Conservation (phyloP, 2,888 invertebrate species). For the Hyposoter dolosus region DNA sequence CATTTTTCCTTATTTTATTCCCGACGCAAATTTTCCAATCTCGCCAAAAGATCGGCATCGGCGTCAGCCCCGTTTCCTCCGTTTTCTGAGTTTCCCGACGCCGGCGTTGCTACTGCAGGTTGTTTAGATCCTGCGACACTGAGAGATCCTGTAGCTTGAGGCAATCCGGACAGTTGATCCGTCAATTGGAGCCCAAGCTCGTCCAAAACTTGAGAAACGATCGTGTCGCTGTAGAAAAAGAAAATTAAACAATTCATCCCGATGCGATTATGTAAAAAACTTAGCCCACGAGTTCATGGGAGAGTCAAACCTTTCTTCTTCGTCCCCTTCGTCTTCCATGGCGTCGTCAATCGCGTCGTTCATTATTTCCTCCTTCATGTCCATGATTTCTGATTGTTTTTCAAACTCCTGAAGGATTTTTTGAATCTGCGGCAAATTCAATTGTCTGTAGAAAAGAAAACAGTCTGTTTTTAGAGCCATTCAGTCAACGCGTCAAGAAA, state of each 20-base stretch:
- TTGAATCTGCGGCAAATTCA: slow-evolving; percentile 99
- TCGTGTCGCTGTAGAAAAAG: slow-evolving; percentile 91
- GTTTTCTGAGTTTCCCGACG: slow-evolving; percentile 84
- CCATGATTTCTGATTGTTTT: slow-evolving; percentile 99
- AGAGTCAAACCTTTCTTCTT: slow-evolving; percentile 94
- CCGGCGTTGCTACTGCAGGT: slow-evolving; percentile 87
- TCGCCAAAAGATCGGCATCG: slow-evolving; percentile 88
- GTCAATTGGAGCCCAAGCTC: slow-evolving; percentile 98
- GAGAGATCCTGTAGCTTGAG: slow-evolving; percentile 88
- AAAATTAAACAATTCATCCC: slow-evolving; percentile 20
- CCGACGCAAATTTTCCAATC: slow-evolving; percentile 38
- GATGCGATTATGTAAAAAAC: not conserved
- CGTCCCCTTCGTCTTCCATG: slow-evolving; percentile 99
- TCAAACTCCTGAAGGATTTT: slow-evolving; percentile 99
- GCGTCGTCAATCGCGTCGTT: slow-evolving; percentile 99
- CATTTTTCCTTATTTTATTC: slow-evolving; percentile 3
- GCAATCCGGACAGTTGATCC: slow-evolving; percentile 96
- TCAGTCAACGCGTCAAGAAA: not conserved
- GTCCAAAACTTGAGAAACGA: slow-evolving; percentile 98
- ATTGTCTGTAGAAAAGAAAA: slow-evolving; percentile 86
- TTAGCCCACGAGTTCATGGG: slow-evolving; percentile 2
- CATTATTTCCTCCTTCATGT: slow-evolving; percentile 99
- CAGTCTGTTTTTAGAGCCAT: not conserved
- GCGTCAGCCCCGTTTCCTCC: slow-evolving; percentile 89
- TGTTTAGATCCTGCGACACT: slow-evolving; percentile 87